phyloP scores from a whole-genome alignment of 2,888 invertebrate species.

The Metellina segmentata region DNA sequence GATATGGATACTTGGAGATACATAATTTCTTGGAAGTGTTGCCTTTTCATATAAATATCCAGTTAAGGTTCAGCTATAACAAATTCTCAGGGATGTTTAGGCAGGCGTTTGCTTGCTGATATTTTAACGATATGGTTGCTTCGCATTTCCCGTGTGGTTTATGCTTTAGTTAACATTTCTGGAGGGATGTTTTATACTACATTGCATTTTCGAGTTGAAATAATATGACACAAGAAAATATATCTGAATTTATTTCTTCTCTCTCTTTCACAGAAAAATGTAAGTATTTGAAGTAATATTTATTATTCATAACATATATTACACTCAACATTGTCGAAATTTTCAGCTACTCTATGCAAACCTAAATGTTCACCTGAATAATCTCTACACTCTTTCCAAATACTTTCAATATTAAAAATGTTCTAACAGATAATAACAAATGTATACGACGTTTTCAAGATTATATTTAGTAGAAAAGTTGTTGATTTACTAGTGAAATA shows the following conservation, averaged over 20 bases:
- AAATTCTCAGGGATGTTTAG: neutral
- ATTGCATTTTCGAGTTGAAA: neutral
- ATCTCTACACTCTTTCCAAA: too few species aligned
- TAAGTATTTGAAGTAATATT: too few species aligned
- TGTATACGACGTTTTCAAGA: too few species aligned
- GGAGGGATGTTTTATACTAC: neutral
- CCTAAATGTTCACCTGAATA: too few species aligned
- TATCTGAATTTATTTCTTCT: neutral
- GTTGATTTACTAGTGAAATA: too few species aligned
- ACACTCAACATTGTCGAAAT: too few species aligned
- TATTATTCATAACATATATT: too few species aligned
- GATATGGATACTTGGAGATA: conserved; percentile 8
- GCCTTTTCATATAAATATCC: neutral
- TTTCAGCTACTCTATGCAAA: too few species aligned
- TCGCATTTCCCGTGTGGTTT: too few species aligned
- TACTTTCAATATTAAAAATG: too few species aligned
- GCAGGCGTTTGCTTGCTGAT: neutral
- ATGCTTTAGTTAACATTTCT: neutral
- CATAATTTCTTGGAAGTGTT: conserved; percentile 22
- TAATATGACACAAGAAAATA: neutral
- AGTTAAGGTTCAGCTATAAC: neutral
- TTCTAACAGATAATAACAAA: too few species aligned
- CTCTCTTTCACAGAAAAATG: neutral
- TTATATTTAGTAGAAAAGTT: too few species aligned
- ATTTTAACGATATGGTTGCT: neutral